A percentile compares a stretch with the other conserved stretches of the same genome.
Evolutionary conservation across 2,888 invertebrate genomes (phyloP).

Genomic region (Ormyrus labotus): DNA sequence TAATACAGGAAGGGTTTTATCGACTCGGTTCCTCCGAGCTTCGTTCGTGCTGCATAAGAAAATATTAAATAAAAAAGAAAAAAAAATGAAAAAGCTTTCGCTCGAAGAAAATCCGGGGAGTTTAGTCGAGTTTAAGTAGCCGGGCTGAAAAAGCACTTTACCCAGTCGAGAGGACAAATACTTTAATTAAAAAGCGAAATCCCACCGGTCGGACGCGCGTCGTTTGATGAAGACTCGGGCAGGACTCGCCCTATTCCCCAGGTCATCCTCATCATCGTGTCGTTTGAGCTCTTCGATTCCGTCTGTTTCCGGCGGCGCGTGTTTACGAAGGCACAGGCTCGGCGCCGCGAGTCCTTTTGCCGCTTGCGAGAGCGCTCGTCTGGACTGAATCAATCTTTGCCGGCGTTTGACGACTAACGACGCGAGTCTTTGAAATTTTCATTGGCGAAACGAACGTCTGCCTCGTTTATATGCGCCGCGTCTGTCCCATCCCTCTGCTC

Average conservation of each 20-base stretch:
- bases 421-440: slow-evolving; percentile 53
- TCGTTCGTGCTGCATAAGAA: no score
- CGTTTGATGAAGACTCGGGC: slow-evolving; percentile 14
- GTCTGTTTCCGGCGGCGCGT: slow-evolving; percentile 48
- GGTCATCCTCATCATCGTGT: slow-evolving; percentile 33
- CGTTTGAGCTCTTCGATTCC: slow-evolving; percentile 54
- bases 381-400: slow-evolving; percentile 50
- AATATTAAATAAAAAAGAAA: no score
- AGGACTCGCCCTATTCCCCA: neutral
- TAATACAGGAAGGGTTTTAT: no score
- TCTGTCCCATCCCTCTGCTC: neutral
- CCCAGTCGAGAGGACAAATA: no score
- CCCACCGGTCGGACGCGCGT: no score
- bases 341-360: slow-evolving; percentile 16
- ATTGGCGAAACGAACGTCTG: slow-evolving; percentile 46
- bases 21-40: no score
- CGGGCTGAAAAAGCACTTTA: no score
- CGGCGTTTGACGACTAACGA: slow-evolving; percentile 51
- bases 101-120: no score
- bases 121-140: no score
- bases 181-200: neutral
- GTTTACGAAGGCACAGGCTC: slow-evolving; percentile 38
- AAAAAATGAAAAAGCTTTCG: no score
- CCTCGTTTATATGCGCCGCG: slow-evolving; percentile 23
- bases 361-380: neutral